Conservation (phyloP, 2,888 invertebrate species). For the Andrena bicolor region DNA sequence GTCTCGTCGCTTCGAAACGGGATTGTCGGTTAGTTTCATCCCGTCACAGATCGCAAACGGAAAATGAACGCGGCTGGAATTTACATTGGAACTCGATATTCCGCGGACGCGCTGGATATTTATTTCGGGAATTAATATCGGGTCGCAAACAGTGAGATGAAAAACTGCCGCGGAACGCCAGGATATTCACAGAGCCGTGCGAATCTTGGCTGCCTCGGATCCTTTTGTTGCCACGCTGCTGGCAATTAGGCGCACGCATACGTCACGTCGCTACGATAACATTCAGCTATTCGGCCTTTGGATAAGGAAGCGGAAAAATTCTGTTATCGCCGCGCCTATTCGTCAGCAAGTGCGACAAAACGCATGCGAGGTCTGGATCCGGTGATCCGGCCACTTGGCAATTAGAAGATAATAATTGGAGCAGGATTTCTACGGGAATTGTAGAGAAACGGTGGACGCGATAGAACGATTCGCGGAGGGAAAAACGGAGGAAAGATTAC, state of each 20-base stretch:
- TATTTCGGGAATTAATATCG: conserved; percentile 59
- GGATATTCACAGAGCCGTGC: conserved; percentile 26
- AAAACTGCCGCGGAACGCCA: conserved; percentile 17
- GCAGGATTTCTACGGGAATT: background rate
- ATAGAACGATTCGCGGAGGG: background rate
- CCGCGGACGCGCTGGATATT: conserved; percentile 46
- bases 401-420: background rate
- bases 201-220: conserved; percentile 6
- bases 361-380: conserved; percentile 13
- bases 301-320: conserved; percentile 76
- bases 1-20: conserved; percentile 3
- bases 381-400: background rate
- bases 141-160: conserved; percentile 33
- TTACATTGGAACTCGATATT: conserved; percentile 48
- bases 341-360: conserved; percentile 48
- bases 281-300: conserved; percentile 76
- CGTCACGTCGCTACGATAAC: conserved; percentile 77
- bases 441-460: background rate
- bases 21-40: conserved; percentile 30
- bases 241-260: conserved; percentile 56
- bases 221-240: conserved; percentile 3
- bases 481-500: conserved; percentile 5
- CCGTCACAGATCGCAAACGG: conserved; percentile 49
- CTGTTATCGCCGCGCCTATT: conserved; percentile 74
- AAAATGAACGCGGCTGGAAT: conserved; percentile 51